Percentiles rank a stretch among this genome's conserved stretches.
Evolutionary conservation across 1,140 invertebrate genomes (phyloP).

Genomic region (Lucilia cuprina): DNA sequence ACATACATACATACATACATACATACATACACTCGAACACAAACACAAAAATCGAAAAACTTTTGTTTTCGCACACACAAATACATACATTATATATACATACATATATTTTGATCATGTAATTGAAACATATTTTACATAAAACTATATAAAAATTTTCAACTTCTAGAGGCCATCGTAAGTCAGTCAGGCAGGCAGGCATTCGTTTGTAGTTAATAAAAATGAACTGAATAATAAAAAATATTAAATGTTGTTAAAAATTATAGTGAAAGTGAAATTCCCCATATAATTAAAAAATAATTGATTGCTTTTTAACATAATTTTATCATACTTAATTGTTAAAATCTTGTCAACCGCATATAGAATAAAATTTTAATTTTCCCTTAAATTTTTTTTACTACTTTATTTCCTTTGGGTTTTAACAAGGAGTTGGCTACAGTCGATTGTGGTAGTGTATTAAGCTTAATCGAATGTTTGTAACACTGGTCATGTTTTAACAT

Average conservation of each 20-base stretch:
- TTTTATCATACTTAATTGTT: no score
- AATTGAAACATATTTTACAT: constrained; percentile 3
- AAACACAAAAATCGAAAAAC: background rate
- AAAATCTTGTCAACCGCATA: no score
- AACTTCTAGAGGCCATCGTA: no score
- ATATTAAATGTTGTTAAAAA: background rate
- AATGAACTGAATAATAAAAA: background rate
- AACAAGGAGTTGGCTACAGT: no score
- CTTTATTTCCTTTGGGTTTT: no score
- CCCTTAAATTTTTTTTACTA: no score
- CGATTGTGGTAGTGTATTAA: no score
- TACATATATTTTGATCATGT: background rate
- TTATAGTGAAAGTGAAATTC: background rate
- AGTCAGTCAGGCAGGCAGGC: no score
- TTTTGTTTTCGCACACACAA: background rate
- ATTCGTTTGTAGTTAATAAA: background rate
- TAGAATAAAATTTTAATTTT: no score
- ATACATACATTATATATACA: no score
- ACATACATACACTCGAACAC: background rate
- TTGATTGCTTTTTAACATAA: background rate
- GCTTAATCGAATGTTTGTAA: no score
- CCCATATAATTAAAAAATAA: background rate
- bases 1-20: background rate
- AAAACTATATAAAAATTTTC: background rate
- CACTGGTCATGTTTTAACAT: no score